phyloP scores from a whole-genome alignment of 2,797 vertebrate species.

The Coregonus sp. region DNA sequence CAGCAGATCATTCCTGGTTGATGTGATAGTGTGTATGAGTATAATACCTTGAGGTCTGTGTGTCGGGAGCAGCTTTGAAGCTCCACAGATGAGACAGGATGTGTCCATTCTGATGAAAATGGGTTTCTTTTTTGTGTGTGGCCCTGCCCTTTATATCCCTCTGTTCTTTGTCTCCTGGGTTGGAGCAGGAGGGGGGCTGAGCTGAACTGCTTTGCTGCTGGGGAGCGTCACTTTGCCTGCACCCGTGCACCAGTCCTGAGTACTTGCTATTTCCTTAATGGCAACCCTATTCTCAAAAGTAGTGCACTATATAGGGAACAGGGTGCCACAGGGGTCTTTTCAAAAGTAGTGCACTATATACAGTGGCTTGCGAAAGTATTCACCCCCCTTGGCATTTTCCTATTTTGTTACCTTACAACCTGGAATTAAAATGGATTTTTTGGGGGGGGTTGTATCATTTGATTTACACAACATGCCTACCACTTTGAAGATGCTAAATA shows the following conservation, averaged over 20 bases:
- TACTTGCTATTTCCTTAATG: neutral
- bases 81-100: slow-evolving; percentile 48
- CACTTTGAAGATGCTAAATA: too few species aligned
- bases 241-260: neutral
- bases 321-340: neutral
- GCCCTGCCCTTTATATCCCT: slow-evolving; percentile 61
- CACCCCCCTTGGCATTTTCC: too few species aligned
- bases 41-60: neutral
- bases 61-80: slow-evolving; percentile 58
- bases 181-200: slow-evolving; percentile 26
- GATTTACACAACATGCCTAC: too few species aligned
- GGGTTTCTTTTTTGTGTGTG: slow-evolving; percentile 28
- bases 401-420: too few species aligned
- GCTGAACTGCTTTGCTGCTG: slow-evolving; percentile 9
- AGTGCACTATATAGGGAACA: neutral
- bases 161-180: slow-evolving; percentile 48
- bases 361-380: too few species aligned
- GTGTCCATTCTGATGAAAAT: slow-evolving; percentile 66
- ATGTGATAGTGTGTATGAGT: slow-evolving; percentile 61
- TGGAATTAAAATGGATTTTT: too few species aligned
- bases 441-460: too few species aligned
- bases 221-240: slow-evolving; percentile 9
- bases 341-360: too few species aligned
- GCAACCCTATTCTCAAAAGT: neutral
- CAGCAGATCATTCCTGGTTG: slow-evolving; percentile 38